Percentiles rank a stretch among this genome's conserved stretches.
phyloP scores from a whole-genome alignment of 2,888 invertebrate species.

The Drosophila trichaetosa region DNA sequence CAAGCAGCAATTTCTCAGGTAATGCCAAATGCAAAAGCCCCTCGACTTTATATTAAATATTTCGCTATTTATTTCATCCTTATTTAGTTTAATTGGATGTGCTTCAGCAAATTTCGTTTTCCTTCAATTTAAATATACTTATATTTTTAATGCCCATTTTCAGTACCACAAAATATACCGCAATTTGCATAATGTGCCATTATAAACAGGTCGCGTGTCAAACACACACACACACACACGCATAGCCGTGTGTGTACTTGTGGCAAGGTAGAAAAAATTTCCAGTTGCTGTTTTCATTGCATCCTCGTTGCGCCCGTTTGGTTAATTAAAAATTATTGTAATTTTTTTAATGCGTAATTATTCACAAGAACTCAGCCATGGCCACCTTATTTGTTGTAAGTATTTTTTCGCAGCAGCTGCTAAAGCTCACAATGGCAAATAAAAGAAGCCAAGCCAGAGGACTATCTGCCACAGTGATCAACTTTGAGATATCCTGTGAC shows the following conservation, averaged over 20 bases:
- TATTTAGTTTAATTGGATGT: constrained; percentile 67
- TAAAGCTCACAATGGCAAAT: constrained; percentile 23
- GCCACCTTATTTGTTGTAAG: constrained; percentile 60
- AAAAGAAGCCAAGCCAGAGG: constrained; percentile 5
- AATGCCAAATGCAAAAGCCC: constrained; percentile 44
- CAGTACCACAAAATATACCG: constrained; percentile 19
- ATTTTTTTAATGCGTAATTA: constrained; percentile 72
- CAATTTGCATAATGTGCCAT: constrained; percentile 73
- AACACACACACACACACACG: constrained; percentile 9
- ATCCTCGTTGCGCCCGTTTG: constrained; percentile 40
- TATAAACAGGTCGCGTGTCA: constrained; percentile 56
- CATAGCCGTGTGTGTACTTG: neutral
- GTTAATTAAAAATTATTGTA: constrained; percentile 79
- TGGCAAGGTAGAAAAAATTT: constrained; percentile 14
- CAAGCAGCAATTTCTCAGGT: constrained; percentile 36
- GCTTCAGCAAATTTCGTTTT: constrained; percentile 33
- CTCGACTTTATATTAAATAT: constrained; percentile 56
- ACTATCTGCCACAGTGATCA: neutral
- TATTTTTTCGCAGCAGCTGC: constrained; percentile 30
- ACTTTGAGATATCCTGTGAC: constrained; percentile 1
- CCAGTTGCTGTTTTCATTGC: constrained; percentile 14
- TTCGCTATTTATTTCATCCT: constrained; percentile 27
- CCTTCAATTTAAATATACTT: constrained; percentile 21
- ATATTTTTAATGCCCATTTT: constrained; percentile 5
- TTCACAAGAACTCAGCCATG: constrained; percentile 52